Percentiles rank a stretch among this genome's conserved stretches.
Conservation (phyloP, 2,888 invertebrate genomes). For the Merodon equestris region DNA sequence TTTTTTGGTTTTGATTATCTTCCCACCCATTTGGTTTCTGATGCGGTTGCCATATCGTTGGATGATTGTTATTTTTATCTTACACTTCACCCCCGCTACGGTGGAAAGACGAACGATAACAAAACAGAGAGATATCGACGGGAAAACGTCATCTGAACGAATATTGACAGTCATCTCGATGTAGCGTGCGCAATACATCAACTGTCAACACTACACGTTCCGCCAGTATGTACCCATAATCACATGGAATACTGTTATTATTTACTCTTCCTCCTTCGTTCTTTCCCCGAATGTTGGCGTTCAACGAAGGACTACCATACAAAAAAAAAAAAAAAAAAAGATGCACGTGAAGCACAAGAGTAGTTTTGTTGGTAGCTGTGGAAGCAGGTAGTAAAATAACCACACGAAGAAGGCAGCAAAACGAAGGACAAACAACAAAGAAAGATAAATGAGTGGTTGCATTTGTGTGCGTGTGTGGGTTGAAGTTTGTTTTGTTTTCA, state of each 20-base stretch:
- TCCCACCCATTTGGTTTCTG: conserved; percentile 19
- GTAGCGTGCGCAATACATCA: conserved; percentile 11
- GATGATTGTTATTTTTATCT: background rate
- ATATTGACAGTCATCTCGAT: conserved; percentile 8
- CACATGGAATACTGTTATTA: too few relatives aligned
- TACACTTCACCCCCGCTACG: too few relatives aligned
- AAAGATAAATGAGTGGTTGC: conserved; percentile 9
- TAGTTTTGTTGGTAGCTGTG: conserved; percentile 18
- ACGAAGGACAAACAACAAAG: conserved; percentile 39
- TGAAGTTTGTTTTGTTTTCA: background rate
- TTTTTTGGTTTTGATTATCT: conserved; percentile 34
- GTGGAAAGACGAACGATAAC: background rate
- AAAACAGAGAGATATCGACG: conserved; percentile 3
- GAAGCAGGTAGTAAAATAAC: conserved; percentile 37
- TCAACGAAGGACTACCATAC: too few relatives aligned
- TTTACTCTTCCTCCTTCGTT: background rate
- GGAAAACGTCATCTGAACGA: conserved; percentile 11
- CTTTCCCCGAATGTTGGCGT: too few relatives aligned
- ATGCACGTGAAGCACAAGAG: conserved; percentile 1
- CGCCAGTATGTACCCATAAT: background rate
- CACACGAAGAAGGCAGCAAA: conserved; percentile 29
- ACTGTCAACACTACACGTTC: conserved; percentile 22
- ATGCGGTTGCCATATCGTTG: conserved; percentile 22
- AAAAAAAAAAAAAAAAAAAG: background rate
- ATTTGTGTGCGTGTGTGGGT: conserved; percentile 33